Conservation (phyloP, 2,797 vertebrate genomes). For the Enteromius anoplus region DNA sequence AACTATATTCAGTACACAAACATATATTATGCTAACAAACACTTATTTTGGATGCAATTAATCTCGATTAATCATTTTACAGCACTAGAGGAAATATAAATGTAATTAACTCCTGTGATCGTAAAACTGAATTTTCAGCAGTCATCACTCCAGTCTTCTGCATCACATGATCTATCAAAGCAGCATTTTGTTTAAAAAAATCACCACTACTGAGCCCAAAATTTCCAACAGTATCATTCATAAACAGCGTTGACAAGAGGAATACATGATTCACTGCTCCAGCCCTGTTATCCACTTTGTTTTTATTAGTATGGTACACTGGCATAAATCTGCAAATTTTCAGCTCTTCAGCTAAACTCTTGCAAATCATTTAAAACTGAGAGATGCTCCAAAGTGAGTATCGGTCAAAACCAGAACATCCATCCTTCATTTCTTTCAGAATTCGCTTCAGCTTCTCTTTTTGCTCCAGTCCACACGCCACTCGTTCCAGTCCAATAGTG, state of each 20-base stretch:
- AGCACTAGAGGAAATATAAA: neutral
- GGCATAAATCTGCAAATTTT: neutral
- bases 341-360: neutral
- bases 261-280: neutral
- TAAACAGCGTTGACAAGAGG: neutral
- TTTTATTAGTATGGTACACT: conserved; percentile 2
- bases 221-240: neutral
- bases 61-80: too few species aligned
- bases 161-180: neutral
- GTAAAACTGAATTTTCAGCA: neutral
- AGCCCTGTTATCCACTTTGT: neutral
- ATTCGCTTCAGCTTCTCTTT: conserved; percentile 73
- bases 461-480: conserved; percentile 87
- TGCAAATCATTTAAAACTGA: neutral
- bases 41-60: too few species aligned
- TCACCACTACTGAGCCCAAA: neutral
- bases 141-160: too few species aligned
- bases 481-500: conserved; percentile 86
- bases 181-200: neutral
- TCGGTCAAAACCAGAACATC: neutral
- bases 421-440: neutral
- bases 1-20: too few species aligned
- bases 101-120: neutral
- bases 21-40: too few species aligned
- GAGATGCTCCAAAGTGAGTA: neutral